A percentile compares a stretch with the other conserved stretches of the same genome.
Conservation (phyloP, 2,888 invertebrate genomes). For the Ectemnius continuus region DNA sequence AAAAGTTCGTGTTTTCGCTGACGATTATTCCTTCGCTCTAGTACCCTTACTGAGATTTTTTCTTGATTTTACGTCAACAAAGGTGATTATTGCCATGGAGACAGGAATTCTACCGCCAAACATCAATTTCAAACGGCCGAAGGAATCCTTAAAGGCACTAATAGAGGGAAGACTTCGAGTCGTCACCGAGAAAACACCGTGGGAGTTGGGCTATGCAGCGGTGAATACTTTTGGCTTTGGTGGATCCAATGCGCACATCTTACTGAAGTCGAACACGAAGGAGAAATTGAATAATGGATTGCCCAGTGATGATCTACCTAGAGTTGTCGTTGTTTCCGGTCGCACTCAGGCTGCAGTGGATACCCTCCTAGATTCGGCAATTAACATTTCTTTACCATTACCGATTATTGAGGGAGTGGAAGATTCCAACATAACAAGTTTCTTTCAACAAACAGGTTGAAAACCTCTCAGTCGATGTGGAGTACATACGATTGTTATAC, state of each 20-base stretch:
- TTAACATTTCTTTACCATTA: background rate
- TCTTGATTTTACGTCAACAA: background rate
- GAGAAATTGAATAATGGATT: constrained; percentile 82
- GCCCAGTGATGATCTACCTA: constrained; percentile 84
- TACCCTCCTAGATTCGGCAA: constrained; percentile 79
- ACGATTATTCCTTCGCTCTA: background rate
- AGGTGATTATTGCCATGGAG: constrained; percentile 89
- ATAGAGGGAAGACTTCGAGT: constrained; percentile 84
- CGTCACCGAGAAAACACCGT: constrained; percentile 84
- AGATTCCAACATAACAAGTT: no score
- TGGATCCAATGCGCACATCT: constrained; percentile 89
- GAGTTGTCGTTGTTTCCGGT: constrained; percentile 87
- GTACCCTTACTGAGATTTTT: no score
- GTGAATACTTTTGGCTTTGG: constrained; percentile 97
- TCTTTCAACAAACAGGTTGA: constrained; percentile 71
- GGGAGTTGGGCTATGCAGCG: constrained; percentile 86
- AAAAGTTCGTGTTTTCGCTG: constrained; percentile 80
- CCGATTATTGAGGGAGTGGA: background rate
- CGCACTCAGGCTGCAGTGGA: constrained; percentile 88
- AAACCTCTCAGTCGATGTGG: constrained; percentile 82
- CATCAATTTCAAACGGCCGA: constrained; percentile 85
- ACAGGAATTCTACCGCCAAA: constrained; percentile 91
- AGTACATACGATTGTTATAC: constrained; percentile 82
- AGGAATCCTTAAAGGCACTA: constrained; percentile 82
- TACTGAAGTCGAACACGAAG: constrained; percentile 82